Evolutionary conservation across 2,888 invertebrate genomes (phyloP).

Genomic region (Zygogramma bicolorata): DNA sequence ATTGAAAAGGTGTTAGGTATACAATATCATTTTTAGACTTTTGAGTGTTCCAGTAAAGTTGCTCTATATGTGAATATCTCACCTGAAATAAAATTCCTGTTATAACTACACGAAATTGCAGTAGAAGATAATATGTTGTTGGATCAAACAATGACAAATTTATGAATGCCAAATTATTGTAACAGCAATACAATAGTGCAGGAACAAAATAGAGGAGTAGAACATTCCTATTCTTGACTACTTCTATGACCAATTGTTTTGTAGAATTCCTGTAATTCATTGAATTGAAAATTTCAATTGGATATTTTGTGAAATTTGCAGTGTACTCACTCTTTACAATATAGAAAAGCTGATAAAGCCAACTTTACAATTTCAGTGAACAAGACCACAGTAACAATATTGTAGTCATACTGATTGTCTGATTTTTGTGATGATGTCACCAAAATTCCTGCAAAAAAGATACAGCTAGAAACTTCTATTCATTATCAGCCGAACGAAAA

Average conservation of each 20-base stretch:
- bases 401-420: slow-evolving; percentile 86
- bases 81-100: slow-evolving; percentile 95
- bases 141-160: slow-evolving; percentile 94
- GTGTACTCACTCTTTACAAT: slow-evolving; percentile 75
- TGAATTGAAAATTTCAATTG: slow-evolving; percentile 14
- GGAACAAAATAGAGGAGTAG: slow-evolving; percentile 89
- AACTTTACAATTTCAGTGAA: slow-evolving; percentile 90
- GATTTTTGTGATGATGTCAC: slow-evolving; percentile 90
- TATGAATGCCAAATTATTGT: slow-evolving; percentile 93
- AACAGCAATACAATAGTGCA: slow-evolving; percentile 90
- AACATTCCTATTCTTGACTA: slow-evolving; percentile 74
- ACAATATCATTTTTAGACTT: slow-evolving; percentile 1
- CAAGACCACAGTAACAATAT: slow-evolving; percentile 88
- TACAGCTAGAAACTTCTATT: no score
- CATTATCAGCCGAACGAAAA: no score
- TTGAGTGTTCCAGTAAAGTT: no score
- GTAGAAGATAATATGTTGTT: slow-evolving; percentile 90
- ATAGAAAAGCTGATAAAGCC: slow-evolving; percentile 77
- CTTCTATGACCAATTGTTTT: slow-evolving; percentile 70
- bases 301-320: background rate
- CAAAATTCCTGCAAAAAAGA: slow-evolving; percentile 79
- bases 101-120: slow-evolving; percentile 92
- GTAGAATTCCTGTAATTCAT: slow-evolving; percentile 69
- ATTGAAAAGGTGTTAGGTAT: background rate
- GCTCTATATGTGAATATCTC: slow-evolving; percentile 42